phyloP scores from a whole-genome alignment of 2,888 invertebrate species.

The Drosophila neonasuta region DNA sequence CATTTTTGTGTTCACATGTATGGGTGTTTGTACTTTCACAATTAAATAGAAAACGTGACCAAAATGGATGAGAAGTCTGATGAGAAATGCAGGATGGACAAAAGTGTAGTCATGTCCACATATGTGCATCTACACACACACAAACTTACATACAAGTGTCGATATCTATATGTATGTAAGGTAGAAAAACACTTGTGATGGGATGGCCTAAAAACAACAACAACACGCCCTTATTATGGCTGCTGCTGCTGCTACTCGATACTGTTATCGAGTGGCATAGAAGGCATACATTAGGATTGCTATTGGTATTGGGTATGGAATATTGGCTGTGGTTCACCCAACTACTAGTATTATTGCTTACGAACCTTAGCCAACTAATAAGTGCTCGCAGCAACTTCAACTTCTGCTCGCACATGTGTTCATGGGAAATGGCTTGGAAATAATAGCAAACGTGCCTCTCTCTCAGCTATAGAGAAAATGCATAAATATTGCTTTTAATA shows the following conservation, averaged over 20 bases:
- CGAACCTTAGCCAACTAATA: constrained; percentile 47
- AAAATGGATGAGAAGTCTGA: constrained; percentile 56
- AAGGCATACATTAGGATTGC: constrained; percentile 42
- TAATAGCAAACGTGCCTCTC: constrained; percentile 72
- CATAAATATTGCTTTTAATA: constrained; percentile 76
- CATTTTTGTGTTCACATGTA: constrained; percentile 8
- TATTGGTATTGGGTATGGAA: constrained; percentile 9
- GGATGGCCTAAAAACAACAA: constrained; percentile 51
- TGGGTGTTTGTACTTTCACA: constrained; percentile 21
- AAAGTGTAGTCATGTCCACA: constrained; percentile 32
- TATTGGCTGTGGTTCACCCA: constrained; percentile 18
- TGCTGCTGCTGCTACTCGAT: constrained; percentile 27
- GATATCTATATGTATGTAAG: constrained; percentile 12
- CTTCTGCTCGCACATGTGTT: constrained; percentile 51
- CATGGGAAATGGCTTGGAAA: constrained; percentile 76
- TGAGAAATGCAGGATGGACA: constrained; percentile 40
- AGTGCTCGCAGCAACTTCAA: constrained; percentile 40
- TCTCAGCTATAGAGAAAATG: constrained; percentile 56
- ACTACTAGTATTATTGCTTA: constrained; percentile 28
- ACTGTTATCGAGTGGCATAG: constrained; percentile 67
- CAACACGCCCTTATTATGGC: constrained; percentile 53
- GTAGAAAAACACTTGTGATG: constrained; percentile 46
- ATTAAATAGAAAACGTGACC: constrained; percentile 69
- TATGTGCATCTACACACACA: background rate
- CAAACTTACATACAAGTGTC: background rate